Percentiles rank a stretch among this genome's conserved stretches.
Conservation (phyloP, 2,797 vertebrate genomes). For the Pipistrellus pygmaeus region DNA sequence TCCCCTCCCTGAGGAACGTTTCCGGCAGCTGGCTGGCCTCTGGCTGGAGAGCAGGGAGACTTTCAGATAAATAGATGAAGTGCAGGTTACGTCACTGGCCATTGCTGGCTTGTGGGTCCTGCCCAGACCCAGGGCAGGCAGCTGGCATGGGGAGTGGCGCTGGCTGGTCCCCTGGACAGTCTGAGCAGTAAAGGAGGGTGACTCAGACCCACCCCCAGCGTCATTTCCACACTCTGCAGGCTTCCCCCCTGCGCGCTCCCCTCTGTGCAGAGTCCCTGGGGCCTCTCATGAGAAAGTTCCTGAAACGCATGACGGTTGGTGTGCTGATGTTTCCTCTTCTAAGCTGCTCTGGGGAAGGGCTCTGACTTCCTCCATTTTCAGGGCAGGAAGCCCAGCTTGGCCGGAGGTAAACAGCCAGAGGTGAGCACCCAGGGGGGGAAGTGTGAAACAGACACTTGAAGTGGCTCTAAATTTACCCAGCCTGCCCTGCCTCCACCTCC, state of each 20-base stretch:
- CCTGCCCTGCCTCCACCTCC: neutral
- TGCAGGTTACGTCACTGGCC: neutral
- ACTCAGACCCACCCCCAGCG: neutral
- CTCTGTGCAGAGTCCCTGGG: neutral
- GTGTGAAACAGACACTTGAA: neutral
- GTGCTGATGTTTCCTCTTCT: neutral
- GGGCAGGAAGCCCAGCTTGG: conserved; percentile 42
- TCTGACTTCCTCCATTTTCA: neutral
- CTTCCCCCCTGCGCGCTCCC: neutral
- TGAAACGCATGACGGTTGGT: neutral
- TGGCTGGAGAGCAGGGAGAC: too few relatives aligned
- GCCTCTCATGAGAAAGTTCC: neutral
- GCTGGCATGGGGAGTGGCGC: neutral
- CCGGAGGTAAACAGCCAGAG: conserved; percentile 29
- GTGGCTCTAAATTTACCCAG: conserved; percentile 30
- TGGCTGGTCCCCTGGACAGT: neutral
- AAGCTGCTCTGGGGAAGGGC: neutral
- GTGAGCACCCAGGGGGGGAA: neutral
- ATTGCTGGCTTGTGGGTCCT: neutral
- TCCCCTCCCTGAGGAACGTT: neutral
- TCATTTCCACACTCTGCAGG: neutral
- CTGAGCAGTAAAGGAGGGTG: conserved; percentile 43
- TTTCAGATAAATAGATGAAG: conserved; percentile 63
- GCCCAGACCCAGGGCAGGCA: conserved; percentile 28
- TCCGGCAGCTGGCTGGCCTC: too few relatives aligned